Conservation (phyloP, 2,797 vertebrate species). For the Eulemur rubriventer region DNA sequence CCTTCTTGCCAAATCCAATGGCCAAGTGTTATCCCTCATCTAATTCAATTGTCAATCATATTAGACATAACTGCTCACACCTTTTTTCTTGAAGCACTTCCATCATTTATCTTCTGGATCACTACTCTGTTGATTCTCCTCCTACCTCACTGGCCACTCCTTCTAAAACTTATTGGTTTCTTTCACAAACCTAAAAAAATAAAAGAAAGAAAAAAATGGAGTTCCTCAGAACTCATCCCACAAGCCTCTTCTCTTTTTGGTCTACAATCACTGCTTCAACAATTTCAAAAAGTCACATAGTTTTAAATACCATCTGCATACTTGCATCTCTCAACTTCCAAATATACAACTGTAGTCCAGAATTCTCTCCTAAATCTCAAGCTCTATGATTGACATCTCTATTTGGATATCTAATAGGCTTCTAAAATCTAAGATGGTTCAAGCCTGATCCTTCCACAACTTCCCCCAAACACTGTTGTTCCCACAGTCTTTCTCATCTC, state of each 20-base stretch:
- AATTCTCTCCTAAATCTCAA: not conserved
- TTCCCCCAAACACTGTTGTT: not conserved
- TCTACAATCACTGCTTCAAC: not conserved
- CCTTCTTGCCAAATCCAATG: not conserved
- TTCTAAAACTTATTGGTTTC: not conserved
- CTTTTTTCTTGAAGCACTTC: not conserved
- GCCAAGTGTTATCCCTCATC: not conserved
- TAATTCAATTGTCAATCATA: not conserved
- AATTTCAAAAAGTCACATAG: not conserved
- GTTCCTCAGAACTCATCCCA: not conserved
- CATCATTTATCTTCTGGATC: not conserved
- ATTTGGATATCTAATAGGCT: not conserved
- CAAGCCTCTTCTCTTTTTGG: not conserved
- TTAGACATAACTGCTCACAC: not conserved
- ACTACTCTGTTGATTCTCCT: not conserved
- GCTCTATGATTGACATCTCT: not conserved
- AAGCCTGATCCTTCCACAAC: not conserved
- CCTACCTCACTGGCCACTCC: not conserved
- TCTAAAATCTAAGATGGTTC: not conserved
- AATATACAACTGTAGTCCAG: not conserved
- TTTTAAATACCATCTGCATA: not conserved
- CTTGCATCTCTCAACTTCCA: not conserved
- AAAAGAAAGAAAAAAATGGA: not conserved
- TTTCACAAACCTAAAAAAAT: not conserved
- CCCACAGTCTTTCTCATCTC: not conserved